phyloP scores from a whole-genome alignment of 2,888 invertebrate genomes.

The Belgica antarctica region DNA sequence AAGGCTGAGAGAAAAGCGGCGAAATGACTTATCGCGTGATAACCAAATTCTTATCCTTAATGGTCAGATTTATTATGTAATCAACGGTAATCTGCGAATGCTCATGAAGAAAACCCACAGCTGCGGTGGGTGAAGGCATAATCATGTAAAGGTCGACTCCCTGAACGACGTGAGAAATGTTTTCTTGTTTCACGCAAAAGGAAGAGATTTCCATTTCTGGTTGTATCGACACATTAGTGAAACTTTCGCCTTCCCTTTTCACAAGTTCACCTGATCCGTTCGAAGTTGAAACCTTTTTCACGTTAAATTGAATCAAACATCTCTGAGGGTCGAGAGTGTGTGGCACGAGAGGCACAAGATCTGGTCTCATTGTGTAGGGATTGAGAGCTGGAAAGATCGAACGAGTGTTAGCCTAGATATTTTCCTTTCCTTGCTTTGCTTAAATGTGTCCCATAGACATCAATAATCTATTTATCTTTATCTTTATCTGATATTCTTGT shows the following conservation, averaged over 20 bases:
- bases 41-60: constrained; percentile 30
- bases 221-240: constrained; percentile 12
- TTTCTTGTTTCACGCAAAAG: neutral
- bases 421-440: too few species aligned
- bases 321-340: neutral
- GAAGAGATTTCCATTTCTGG: neutral
- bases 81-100: constrained; percentile 24
- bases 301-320: constrained; percentile 13
- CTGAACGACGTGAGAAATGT: constrained; percentile 13
- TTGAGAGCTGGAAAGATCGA: neutral
- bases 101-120: constrained; percentile 14
- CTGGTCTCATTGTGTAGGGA: neutral
- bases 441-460: constrained; percentile 36
- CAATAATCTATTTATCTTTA: constrained; percentile 40
- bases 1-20: neutral
- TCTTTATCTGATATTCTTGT: constrained; percentile 36
- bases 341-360: neutral
- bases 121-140: neutral
- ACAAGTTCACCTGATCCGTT: constrained; percentile 17
- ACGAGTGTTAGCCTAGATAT: neutral
- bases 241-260: neutral
- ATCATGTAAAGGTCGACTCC: neutral
- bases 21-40: constrained; percentile 27
- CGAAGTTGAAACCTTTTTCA: constrained; percentile 14
- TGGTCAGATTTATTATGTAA: constrained; percentile 36